These are phyloP conservation scores for Urocolius indicus DNA, from an alignment of 2,113 vertebrate genomes.

Conservation along the genomic window DNA sequence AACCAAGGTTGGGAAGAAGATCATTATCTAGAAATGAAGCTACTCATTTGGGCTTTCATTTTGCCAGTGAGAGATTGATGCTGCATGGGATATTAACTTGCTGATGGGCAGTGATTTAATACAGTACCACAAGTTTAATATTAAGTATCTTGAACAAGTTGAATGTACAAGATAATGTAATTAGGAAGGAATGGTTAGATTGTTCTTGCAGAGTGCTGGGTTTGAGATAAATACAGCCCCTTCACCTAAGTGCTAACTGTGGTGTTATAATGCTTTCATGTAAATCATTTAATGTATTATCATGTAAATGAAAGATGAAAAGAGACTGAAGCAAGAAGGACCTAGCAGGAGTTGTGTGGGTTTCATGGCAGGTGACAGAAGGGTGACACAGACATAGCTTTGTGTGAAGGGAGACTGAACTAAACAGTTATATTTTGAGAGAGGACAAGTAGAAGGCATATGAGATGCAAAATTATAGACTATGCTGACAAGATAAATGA, in stretches of 20 bases:
- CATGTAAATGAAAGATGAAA: background rate
- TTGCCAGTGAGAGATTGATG: background rate
- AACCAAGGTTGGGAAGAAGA: background rate
- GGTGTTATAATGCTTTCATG: background rate
- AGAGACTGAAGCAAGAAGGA: background rate
- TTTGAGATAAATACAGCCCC: background rate
- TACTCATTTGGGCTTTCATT: background rate
- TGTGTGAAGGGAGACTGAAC: background rate
- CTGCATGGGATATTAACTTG: background rate
- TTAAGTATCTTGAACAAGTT: background rate
- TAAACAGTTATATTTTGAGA: constrained; percentile 1
- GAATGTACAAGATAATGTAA: background rate
- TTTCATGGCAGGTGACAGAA: background rate
- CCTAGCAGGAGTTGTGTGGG: background rate
- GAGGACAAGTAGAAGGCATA: background rate
- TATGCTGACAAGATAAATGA: constrained; percentile 29
- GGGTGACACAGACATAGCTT: background rate
- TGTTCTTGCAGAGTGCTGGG: background rate
- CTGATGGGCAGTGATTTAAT: background rate
- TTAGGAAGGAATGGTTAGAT: background rate
- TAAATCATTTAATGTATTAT: background rate
- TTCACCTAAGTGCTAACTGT: background rate
- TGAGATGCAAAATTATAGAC: background rate
- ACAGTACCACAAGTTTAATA: background rate
- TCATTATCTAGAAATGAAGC: background rate